phyloP scores from a whole-genome alignment of 2,797 vertebrate genomes.

The Alcedo quadribrachys region DNA sequence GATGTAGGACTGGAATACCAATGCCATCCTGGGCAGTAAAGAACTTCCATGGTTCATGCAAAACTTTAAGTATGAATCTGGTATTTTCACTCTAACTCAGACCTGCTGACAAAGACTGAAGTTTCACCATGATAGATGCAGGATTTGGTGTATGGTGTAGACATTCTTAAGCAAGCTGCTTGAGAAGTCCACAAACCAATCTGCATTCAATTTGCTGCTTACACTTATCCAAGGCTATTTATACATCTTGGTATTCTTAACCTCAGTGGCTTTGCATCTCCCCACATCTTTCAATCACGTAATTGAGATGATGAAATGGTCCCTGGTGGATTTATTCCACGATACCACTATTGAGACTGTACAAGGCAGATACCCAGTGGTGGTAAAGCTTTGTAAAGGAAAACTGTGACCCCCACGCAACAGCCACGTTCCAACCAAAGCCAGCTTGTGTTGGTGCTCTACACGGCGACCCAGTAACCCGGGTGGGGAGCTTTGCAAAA shows the following conservation, averaged over 20 bases:
- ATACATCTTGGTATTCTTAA: slow-evolving; percentile 47
- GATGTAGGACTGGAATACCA: background rate
- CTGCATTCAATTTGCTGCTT: slow-evolving; percentile 61
- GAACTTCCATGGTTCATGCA: background rate
- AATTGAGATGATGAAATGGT: slow-evolving; percentile 32
- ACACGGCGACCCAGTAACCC: background rate
- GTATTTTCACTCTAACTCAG: slow-evolving; percentile 13
- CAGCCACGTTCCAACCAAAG: background rate
- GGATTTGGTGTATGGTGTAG: slow-evolving; percentile 7
- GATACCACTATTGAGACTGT: background rate
- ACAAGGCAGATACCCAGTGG: background rate
- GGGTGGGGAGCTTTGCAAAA: slow-evolving; percentile 18
- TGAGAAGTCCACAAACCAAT: slow-evolving; percentile 47
- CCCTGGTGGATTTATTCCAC: background rate
- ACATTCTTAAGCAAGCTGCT: slow-evolving; percentile 35
- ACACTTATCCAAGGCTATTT: slow-evolving; percentile 47
- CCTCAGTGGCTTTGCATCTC: slow-evolving; percentile 60
- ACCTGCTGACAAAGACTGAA: slow-evolving; percentile 36
- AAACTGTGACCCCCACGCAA: background rate
- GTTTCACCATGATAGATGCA: slow-evolving; percentile 20
- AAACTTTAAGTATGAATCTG: background rate
- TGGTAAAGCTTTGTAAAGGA: background rate
- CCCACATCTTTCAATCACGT: slow-evolving; percentile 45
- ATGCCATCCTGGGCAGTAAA: background rate
- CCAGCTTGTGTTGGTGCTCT: background rate